Conservation (phyloP, 2,797 vertebrate species). For the Anguilla anguilla region DNA sequence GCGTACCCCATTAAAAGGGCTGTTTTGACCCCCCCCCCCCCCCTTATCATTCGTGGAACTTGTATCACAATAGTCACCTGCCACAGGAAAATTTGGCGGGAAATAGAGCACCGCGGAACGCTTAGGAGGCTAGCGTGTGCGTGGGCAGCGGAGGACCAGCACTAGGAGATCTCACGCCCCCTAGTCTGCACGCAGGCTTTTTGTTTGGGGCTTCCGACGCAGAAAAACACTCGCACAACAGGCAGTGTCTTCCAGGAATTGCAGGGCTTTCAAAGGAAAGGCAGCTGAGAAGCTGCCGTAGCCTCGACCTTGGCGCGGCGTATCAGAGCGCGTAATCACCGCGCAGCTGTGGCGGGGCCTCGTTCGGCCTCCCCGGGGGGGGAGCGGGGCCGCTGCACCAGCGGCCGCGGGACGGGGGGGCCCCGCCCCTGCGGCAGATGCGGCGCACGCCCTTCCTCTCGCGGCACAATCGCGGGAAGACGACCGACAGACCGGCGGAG, state of each 20-base stretch:
- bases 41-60: not conserved
- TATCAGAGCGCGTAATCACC: not conserved
- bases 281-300: not conserved
- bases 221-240: not conserved
- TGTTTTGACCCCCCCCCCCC: not conserved
- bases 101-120: not conserved
- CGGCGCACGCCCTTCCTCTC: slow-evolving; percentile 4
- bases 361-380: not conserved
- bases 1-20: not conserved
- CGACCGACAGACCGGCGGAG: not conserved
- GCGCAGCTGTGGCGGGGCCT: not conserved
- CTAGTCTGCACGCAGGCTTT: not conserved
- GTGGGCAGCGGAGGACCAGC: not conserved
- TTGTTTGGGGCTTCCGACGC: not conserved
- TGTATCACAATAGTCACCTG: not conserved
- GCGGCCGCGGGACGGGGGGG: not conserved
- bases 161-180: not conserved
- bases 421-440: not conserved
- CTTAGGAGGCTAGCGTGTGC: not conserved
- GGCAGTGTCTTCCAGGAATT: not conserved
- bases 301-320: not conserved
- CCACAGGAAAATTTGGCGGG: not conserved
- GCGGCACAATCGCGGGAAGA: slow-evolving; percentile 7
- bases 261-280: not conserved
- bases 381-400: not conserved